Evolutionary conservation across 2,888 invertebrate genomes (phyloP), one percentile per base, ranked within the genome.

Genomic region (Athalia cordata): DNA sequence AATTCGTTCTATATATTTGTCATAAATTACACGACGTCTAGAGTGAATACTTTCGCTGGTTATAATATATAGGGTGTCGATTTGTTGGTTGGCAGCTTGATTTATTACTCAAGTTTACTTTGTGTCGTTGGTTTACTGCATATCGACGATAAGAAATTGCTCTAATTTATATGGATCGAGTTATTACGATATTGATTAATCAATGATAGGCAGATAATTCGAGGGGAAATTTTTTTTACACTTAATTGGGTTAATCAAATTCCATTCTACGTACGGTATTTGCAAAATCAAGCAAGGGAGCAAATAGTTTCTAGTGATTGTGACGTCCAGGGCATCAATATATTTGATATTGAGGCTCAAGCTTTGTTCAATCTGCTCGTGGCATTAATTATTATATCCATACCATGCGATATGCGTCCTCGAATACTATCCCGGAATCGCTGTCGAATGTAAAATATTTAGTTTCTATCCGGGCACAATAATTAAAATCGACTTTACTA

Each of bases 1-100:
- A 75, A 75, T 75, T 64, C 52, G 75, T 64, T 75, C 59, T 72
- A 55, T 72, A 72, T 72, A 72, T 72, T 72, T 59, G 47, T 72
- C 75, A 59, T 75, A 62, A 75, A 62, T 75, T 62, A 75, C 61
- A 62, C 50, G 50, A 45, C n/a, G 47, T 43, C 47, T 47, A 59
- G 72, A 11, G 29, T 11, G 13, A 7, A 75, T 62, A 75, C 61
- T 62, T 62, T 29, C 62, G 62, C 43, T 64, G 45, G 29, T 5
- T 75, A 50, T 4, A 62, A n/a, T 29, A 29, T 29, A n/a, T 13
- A 8, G 75, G 75, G 50, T 50, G 64, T 50, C 50, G 50, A 75
- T 50, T 75, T 43, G 75, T 64, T 64, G 75, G 13, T 29, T 64
- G 47, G 52, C 49, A 64, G 75, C 52, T 50, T 64, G 75, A 75